Base-by-base conservation (phyloP, 2,888 invertebrate genomes). In the Scaptomyza polygonia region DNA sequence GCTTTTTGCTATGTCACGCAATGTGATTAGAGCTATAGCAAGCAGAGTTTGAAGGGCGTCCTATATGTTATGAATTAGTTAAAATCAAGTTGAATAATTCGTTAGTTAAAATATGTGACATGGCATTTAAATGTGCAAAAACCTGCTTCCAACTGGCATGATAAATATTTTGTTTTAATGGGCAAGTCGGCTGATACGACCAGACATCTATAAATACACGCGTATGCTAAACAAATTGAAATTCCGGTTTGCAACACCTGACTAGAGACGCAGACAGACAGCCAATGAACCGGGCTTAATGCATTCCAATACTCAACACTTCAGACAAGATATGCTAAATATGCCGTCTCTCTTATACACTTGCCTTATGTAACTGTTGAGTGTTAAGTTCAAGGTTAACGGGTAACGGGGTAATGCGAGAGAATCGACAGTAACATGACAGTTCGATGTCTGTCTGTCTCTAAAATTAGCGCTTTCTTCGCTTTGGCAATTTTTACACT, bases 161-260 rank as follows among this genome's bases (percentile, higher is more conserved):
- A 49, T n/a, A 58, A 58, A 73, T 61, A 70, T 73, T 72, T 76
- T 36, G 64, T 14, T 36, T 36, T 2, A 36, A 61, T 57, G 29
- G 53, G 45, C 73, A 80, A 71, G 68, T 82, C 83, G 76, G 78
- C 79, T 69, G 77, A 81, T 83, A 56, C 72, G 58, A 67, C 40
- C 49, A 70, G 84, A 84, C 84, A 75, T 77, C 44, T 62, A 66
- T 49, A 63, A 76, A 57, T 65, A 65, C 18, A 32, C 8, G 18
- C 52, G 21, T 40, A 57, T 53, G 25, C 51, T 18, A 27, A 21
- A 44, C 66, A 44, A 65, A 70, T 78, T 68, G 29, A 62, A 54
- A 79, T 77, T 79, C 81, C 74, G 74, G 79, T 74, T 80, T 72
- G n/a, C 56, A 78, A 74, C 74, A 77, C 74, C 76, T 73, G 79